Percentiles rank a stretch among this genome's conserved stretches.
Evolutionary conservation across 2,113 vertebrate species (phyloP).

Genomic region (Epinephelus fuscoguttatus): DNA sequence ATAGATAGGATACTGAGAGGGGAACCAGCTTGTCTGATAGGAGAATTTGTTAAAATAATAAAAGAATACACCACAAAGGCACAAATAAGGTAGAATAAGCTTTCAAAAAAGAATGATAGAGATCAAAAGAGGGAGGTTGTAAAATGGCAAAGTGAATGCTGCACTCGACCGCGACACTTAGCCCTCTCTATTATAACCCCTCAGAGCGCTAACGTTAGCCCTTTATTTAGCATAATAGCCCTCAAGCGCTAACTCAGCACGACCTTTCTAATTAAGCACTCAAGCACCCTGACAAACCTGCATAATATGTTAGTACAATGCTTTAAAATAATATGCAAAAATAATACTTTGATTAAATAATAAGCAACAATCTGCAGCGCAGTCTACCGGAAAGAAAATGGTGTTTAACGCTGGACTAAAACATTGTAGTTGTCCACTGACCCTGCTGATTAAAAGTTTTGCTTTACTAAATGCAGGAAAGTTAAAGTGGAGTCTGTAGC

Average conservation of each 20-base stretch:
- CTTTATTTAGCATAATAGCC: slow-evolving; percentile 71
- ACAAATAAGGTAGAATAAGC: background rate
- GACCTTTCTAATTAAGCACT: slow-evolving; percentile 66
- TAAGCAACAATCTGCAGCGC: background rate
- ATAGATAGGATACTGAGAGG: background rate
- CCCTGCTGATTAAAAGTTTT: background rate
- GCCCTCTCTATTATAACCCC: slow-evolving; percentile 58
- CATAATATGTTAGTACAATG: slow-evolving; percentile 20
- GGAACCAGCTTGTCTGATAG: background rate
- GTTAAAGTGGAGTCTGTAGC: background rate
- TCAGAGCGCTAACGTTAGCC: slow-evolving; percentile 52
- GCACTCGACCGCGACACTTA: slow-evolving; percentile 61
- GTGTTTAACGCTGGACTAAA: background rate
- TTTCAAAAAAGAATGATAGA: background rate
- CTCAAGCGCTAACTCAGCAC: slow-evolving; percentile 48
- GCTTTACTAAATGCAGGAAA: background rate
- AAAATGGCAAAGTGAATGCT: slow-evolving; percentile 44
- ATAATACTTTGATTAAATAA: slow-evolving; percentile 40
- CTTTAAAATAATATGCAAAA: slow-evolving; percentile 45
- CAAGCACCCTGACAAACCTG: slow-evolving; percentile 39
- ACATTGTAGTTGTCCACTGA: background rate
- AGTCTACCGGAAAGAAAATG: background rate
- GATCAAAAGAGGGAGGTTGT: slow-evolving; percentile 38
- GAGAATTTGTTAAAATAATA: slow-evolving; percentile 3
- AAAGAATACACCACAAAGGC: background rate